A percentile compares a stretch with the other conserved stretches of the same genome.
phyloP scores from a whole-genome alignment of 1,140 invertebrate species.

The Zaprionus ornatus region DNA sequence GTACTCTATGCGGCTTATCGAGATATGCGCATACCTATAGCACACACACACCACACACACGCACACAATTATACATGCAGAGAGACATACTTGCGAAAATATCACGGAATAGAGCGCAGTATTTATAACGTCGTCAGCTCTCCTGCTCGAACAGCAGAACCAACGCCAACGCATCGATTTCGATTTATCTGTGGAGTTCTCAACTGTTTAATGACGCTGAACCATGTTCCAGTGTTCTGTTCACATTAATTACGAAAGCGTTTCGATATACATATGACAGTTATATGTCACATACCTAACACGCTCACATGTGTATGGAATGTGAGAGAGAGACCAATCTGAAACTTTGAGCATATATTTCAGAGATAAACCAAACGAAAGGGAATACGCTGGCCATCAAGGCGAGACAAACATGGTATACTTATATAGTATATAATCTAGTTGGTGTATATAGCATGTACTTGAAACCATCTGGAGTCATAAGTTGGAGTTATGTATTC shows the following conservation, averaged over 20 bases:
- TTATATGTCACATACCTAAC: slow-evolving; percentile 15
- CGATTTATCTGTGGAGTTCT: slow-evolving; percentile 25
- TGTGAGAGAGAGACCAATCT: slow-evolving; percentile 7
- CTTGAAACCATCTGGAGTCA: no score
- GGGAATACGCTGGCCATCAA: not conserved
- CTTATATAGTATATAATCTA: no score
- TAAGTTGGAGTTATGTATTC: no score
- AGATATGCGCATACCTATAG: not conserved
- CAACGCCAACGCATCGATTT: slow-evolving; percentile 39
- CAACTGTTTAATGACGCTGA: slow-evolving; percentile 23
- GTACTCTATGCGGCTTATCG: slow-evolving; percentile 35
- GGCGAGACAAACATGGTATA: not conserved
- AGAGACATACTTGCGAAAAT: slow-evolving; percentile 5
- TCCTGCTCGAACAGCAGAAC: not conserved
- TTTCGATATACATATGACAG: slow-evolving; percentile 23
- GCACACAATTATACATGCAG: not conserved
- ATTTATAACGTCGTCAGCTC: slow-evolving; percentile 10
- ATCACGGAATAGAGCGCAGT: not conserved
- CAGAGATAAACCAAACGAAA: not conserved
- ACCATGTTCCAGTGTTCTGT: slow-evolving; percentile 22
- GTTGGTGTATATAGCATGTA: no score
- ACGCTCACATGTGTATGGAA: not conserved
- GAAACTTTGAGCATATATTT: not conserved
- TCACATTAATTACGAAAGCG: slow-evolving; percentile 24
- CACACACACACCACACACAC: not conserved